Evolutionary conservation across 2,113 vertebrate genomes (phyloP), one percentile per base, ranked within the genome.

Genomic region (Ailuropoda melanoleuca): DNA sequence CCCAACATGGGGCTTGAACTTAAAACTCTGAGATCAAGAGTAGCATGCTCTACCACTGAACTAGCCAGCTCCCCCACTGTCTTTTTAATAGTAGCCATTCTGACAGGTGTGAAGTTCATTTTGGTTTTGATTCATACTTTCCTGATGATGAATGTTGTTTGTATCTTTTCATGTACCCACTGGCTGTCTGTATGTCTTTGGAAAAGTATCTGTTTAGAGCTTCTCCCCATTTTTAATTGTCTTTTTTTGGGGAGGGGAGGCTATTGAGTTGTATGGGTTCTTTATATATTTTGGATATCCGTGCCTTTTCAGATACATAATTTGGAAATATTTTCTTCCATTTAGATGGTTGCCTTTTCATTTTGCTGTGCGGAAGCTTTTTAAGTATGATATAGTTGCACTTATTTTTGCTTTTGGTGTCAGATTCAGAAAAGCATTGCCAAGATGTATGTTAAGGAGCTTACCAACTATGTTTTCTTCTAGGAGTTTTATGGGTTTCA

Each of bases 401-500:
- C 37, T 74, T 43, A 72, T 72, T 72, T 74, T 74, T 74, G 37
- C 37, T 26, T 74, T 74, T 74, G 70, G 70, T 43, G 70, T 74
- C 39, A 72, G 37, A 72, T 72, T 72, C 37, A 74, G 23, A 74
- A 74, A 39, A 43, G 43, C 23, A 19, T 74, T 74, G 70, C 70
- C 37, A 74, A 74, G 37, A 74, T 12, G 23, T 7, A 43, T 74
- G 23, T 43, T 74, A 74, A 74, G 39, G 70, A 74, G 23, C 37
- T 85, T 72, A 56, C 15, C 10, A 43, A 1, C 8, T 92, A 37
- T 14, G 17, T 81, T 81, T 97, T 93, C 13, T 91, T 82, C 75
- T 60, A 87, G 86, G 86, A 90, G 26, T 4, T 86, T 87, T 90
- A 53, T 90, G 26, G 26, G n/a, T 74, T 96, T 94, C 88, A 94